Conservation (phyloP, 2,797 vertebrate genomes). For the Fratercula arctica region DNA sequence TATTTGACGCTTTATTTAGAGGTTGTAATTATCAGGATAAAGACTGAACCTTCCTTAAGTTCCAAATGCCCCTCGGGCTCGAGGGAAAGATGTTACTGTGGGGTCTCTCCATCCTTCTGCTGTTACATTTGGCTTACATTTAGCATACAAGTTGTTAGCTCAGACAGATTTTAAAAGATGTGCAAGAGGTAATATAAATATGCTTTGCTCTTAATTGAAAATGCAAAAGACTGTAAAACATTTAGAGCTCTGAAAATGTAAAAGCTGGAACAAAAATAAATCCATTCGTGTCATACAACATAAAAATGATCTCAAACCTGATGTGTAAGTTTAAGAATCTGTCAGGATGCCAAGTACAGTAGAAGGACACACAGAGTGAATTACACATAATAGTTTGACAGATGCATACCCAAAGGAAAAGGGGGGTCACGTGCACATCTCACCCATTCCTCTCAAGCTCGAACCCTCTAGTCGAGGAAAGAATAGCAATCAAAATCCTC, state of each 20-base stretch:
- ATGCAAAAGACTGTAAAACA: background rate
- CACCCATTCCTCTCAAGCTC: background rate
- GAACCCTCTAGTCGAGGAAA: background rate
- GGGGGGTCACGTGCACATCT: background rate
- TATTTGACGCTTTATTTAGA: constrained; percentile 54
- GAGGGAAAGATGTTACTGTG: background rate
- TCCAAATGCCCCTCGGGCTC: background rate
- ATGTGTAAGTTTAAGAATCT: background rate
- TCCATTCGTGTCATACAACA: background rate
- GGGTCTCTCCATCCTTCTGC: background rate
- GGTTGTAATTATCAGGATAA: constrained; percentile 42
- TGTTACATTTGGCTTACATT: constrained; percentile 7
- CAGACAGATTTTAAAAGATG: background rate
- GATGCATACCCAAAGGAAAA: background rate
- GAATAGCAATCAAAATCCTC: background rate
- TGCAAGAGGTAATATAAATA: background rate
- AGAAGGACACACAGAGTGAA: background rate
- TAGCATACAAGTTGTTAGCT: constrained; percentile 14
- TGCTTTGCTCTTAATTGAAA: constrained; percentile 33
- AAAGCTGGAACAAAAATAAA: constrained; percentile 14
- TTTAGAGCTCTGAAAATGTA: background rate
- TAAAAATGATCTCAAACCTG: background rate
- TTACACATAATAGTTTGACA: background rate
- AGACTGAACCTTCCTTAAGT: constrained; percentile 4
- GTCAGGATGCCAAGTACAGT: background rate